A percentile compares a stretch with the other conserved stretches of the same genome.
Conservation (phyloP, 2,113 vertebrate species). For the Mohoua ochrocephala region DNA sequence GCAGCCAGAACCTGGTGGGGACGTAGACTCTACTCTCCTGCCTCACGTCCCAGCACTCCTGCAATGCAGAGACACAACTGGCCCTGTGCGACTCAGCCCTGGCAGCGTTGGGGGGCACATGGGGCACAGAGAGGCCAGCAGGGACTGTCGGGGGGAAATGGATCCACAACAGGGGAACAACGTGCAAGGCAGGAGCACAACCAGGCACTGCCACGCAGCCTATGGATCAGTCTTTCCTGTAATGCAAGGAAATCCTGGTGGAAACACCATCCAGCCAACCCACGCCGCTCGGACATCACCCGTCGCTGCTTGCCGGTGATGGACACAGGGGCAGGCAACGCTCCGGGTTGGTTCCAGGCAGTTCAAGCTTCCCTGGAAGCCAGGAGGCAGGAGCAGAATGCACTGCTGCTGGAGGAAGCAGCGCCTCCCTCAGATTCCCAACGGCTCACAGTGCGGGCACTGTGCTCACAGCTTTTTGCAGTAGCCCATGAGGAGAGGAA, state of each 20-base stretch:
- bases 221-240: neutral
- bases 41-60: neutral
- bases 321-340: fast-evolving
- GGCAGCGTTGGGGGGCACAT: neutral
- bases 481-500: neutral
- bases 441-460: fast-evolving
- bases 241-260: neutral
- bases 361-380: neutral
- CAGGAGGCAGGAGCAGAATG: neutral
- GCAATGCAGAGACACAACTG: neutral
- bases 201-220: neutral
- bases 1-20: neutral
- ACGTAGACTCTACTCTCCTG: neutral
- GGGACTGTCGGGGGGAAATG: fast-evolving
- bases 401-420: neutral
- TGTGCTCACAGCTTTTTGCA: neutral
- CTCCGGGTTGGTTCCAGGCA: neutral
- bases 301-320: fast-evolving
- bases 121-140: neutral
- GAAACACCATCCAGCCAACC: neutral
- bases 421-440: neutral
- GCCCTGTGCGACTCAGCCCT: neutral
- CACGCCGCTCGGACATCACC: fast-evolving
- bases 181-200: neutral
- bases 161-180: fast-evolving